phyloP scores from a whole-genome alignment of 2,888 invertebrate species.

The Andrena dorsata region DNA sequence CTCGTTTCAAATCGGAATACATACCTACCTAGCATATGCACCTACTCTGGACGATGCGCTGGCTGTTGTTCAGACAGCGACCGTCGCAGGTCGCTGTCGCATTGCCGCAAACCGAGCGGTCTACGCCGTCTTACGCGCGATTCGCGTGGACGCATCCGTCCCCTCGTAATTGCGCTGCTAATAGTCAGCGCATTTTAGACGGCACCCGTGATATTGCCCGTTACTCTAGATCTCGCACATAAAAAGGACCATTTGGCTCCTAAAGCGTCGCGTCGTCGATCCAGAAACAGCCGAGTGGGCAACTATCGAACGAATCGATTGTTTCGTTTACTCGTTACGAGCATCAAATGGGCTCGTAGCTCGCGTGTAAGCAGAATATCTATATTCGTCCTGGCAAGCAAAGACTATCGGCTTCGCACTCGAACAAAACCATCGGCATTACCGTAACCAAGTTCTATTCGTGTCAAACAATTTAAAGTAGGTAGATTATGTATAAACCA shows the following conservation, averaged over 20 bases:
- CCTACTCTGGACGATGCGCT: too few species aligned
- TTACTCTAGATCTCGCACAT: not conserved
- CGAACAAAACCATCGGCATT: constrained; percentile 50
- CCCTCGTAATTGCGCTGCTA: too few species aligned
- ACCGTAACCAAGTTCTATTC: constrained; percentile 56
- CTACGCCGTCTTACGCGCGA: too few species aligned
- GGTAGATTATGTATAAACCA: constrained; percentile 45
- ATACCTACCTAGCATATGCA: too few species aligned
- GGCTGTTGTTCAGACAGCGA: too few species aligned
- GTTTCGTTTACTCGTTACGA: not conserved
- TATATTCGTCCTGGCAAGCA: constrained; percentile 50
- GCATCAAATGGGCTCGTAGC: not conserved
- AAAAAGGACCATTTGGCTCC: constrained; percentile 8
- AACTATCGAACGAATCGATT: constrained; percentile 1
- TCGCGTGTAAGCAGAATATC: constrained; percentile 23
- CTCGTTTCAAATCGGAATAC: too few species aligned
- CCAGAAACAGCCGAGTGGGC: not conserved
- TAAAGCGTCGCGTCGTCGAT: constrained; percentile 7
- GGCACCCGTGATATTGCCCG: too few species aligned
- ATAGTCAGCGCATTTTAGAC: not conserved
- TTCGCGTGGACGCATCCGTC: too few species aligned
- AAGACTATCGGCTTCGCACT: constrained; percentile 47
- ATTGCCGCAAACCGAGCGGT: too few species aligned
- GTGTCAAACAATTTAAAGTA: constrained; percentile 61
- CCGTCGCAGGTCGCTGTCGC: too few species aligned